A percentile compares a stretch with the other conserved stretches of the same genome.
Evolutionary conservation across 2,888 invertebrate species (phyloP).

Genomic region (Troides helena): DNA sequence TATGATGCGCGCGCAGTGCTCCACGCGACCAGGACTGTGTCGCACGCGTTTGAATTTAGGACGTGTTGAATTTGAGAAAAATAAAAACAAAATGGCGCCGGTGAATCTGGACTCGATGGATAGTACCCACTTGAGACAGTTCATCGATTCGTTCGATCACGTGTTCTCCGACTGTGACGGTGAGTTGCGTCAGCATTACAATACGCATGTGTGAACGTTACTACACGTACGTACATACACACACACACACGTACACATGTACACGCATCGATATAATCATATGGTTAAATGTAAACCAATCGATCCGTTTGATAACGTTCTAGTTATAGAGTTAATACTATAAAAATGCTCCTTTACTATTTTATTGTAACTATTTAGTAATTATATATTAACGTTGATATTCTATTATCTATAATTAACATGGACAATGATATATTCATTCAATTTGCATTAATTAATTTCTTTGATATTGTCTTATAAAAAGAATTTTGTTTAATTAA

Average conservation of each 20-base stretch:
- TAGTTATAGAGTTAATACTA: no score
- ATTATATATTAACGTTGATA: no score
- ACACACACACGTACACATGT: background rate
- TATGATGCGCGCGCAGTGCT: conserved; percentile 60
- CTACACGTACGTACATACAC: background rate
- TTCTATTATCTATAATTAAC: no score
- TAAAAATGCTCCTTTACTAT: no score
- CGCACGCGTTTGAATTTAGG: conserved; percentile 45
- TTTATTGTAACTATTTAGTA: no score
- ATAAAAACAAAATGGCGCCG: conserved; percentile 43
- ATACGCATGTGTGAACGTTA: conserved; percentile 16
- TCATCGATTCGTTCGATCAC: conserved; percentile 84
- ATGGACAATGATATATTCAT: no score
- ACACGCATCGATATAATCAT: conserved; percentile 4
- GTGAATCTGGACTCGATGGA: conserved; percentile 66
- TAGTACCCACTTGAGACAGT: conserved; percentile 66
- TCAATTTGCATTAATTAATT: no score
- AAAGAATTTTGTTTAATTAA: no score
- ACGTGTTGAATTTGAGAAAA: conserved; percentile 28
- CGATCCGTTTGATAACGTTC: background rate
- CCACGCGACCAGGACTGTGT: conserved; percentile 48
- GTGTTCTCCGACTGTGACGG: conserved; percentile 90
- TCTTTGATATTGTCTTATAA: no score
- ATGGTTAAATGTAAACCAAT: background rate
- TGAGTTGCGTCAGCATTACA: conserved; percentile 50